phyloP scores from a whole-genome alignment of 1,140 invertebrate species.

The Hetaerina americana region DNA sequence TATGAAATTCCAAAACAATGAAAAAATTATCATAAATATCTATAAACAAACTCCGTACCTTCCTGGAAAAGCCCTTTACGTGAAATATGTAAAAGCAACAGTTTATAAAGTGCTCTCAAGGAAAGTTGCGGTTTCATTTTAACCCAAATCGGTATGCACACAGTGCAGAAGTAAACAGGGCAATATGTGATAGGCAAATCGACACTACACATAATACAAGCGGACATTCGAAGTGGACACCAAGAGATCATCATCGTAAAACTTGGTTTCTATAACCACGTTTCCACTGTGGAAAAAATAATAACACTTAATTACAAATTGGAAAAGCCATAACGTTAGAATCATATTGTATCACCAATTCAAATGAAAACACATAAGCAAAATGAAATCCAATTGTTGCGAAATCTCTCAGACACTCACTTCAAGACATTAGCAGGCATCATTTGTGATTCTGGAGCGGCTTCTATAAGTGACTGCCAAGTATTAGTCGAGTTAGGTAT shows the following conservation, averaged over 20 bases:
- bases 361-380: slow-evolving; percentile 11
- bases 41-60: no score
- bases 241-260: slow-evolving; percentile 90
- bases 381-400: neutral
- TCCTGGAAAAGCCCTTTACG: no score
- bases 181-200: neutral
- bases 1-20: no score
- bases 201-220: slow-evolving; percentile 79
- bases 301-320: slow-evolving; percentile 11
- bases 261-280: slow-evolving; percentile 96
- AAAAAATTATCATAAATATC: no score
- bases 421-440: slow-evolving; percentile 97
- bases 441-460: slow-evolving; percentile 98
- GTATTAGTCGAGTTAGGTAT: slow-evolving; percentile 98
- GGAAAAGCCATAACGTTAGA: slow-evolving; percentile 8
- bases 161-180: neutral
- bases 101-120: no score
- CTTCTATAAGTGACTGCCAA: slow-evolving; percentile 96
- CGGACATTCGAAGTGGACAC: slow-evolving; percentile 91
- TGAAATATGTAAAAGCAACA: no score
- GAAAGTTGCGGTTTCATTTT: no score
- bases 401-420: slow-evolving; percentile 34
- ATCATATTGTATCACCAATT: slow-evolving; percentile 1
- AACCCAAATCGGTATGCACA: neutral
- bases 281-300: slow-evolving; percentile 74